phyloP scores from a whole-genome alignment of 2,888 invertebrate species.

The Lasioglossum marginatum region DNA sequence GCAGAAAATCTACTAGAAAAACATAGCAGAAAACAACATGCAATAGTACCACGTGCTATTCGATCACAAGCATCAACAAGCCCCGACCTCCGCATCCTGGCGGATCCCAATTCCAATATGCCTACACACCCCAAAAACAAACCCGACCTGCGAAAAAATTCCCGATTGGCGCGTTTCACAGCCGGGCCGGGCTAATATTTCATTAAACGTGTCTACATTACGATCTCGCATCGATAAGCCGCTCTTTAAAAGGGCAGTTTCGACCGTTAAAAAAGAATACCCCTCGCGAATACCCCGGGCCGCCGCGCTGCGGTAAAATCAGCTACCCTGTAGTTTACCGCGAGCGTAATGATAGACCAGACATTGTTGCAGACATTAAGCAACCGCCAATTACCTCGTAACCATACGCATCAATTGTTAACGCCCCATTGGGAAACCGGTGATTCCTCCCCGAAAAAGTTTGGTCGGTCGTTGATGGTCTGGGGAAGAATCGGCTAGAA shows the following conservation, averaged over 20 bases:
- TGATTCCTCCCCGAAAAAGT: conserved; percentile 5
- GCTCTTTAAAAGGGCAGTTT: not conserved
- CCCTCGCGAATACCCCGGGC: not conserved
- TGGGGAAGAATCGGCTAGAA: not conserved
- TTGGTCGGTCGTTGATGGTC: not conserved
- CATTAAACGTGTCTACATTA: conserved; percentile 7
- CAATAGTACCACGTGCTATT: too few relatives aligned
- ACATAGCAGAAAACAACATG: too few relatives aligned
- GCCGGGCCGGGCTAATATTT: not conserved
- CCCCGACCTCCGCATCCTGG: not conserved
- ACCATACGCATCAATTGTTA: not conserved
- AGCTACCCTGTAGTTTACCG: not conserved
- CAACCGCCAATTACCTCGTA: conserved; percentile 13
- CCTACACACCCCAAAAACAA: not conserved
- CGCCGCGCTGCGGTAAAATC: not conserved
- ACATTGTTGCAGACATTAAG: conserved; percentile 15
- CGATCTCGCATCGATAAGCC: not conserved
- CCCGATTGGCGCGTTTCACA: not conserved
- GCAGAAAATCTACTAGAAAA: too few relatives aligned
- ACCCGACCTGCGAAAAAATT: not conserved
- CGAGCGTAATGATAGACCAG: not conserved
- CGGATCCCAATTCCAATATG: not conserved
- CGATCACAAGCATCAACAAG: too few relatives aligned
- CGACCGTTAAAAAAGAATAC: not conserved
- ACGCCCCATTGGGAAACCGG: conserved; percentile 5